phyloP scores from a whole-genome alignment of 2,888 invertebrate species.

The Tachina grossa region DNA sequence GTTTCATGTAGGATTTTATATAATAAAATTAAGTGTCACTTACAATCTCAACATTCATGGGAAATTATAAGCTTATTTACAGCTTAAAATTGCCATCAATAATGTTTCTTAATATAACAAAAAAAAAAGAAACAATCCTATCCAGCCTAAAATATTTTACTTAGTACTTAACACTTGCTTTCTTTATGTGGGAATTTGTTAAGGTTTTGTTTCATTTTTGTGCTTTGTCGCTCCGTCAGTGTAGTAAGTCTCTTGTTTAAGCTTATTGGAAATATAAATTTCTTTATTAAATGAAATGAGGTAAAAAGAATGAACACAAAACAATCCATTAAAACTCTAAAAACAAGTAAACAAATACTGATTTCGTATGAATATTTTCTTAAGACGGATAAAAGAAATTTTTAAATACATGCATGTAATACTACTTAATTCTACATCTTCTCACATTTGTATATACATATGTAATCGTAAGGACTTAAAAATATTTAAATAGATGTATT shows the following conservation, averaged over 20 bases:
- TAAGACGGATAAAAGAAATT: background rate
- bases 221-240: background rate
- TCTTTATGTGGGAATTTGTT: background rate
- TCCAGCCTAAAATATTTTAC: background rate
- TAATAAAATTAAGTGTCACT: background rate
- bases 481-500: conserved; percentile 38
- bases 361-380: background rate
- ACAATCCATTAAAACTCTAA: background rate
- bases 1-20: background rate
- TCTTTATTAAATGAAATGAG: background rate
- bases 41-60: conserved; percentile 13
- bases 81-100: background rate
- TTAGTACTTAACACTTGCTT: background rate
- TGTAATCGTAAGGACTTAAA: conserved; percentile 13
- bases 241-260: background rate
- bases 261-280: background rate
- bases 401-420: background rate
- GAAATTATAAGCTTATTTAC: conserved; percentile 16
- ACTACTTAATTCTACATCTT: background rate
- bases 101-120: background rate
- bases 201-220: background rate
- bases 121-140: background rate
- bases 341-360: conserved; percentile 7
- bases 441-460: background rate
- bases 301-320: background rate